phyloP scores from a whole-genome alignment of 2,888 invertebrate genomes.

The Coleophora deauratella region DNA sequence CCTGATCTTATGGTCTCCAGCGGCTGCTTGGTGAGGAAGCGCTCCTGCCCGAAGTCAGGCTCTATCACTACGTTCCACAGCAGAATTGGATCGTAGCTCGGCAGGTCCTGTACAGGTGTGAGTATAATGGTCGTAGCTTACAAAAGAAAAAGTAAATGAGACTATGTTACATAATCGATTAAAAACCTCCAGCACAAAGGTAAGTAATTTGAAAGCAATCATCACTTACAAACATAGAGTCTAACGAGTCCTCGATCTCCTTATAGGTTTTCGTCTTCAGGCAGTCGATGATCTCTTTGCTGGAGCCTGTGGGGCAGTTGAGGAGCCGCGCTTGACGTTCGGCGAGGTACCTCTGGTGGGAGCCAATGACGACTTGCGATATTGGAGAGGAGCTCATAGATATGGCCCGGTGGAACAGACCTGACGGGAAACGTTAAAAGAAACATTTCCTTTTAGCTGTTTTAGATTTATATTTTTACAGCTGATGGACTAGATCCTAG shows the following conservation, averaged over 20 bases:
- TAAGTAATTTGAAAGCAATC: too few species aligned
- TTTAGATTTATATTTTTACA: too few species aligned
- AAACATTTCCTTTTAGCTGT: too few species aligned
- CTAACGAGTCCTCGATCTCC: conserved; percentile 60
- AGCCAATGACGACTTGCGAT: conserved; percentile 66
- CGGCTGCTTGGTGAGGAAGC: conserved; percentile 78
- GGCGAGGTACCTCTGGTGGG: conserved; percentile 72
- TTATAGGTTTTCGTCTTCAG: conserved; percentile 62
- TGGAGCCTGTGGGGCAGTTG: conserved; percentile 71
- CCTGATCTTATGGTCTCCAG: conserved; percentile 70
- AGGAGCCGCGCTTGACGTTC: conserved; percentile 76
- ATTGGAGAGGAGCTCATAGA: conserved; percentile 79
- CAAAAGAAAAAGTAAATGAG: too few species aligned
- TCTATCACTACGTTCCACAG: conserved; percentile 80
- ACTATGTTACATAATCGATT: too few species aligned
- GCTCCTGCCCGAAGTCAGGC: conserved; percentile 77
- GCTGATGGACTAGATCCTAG: too few species aligned
- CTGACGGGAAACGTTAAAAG: too few species aligned
- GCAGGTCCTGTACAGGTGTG: conserved; percentile 56
- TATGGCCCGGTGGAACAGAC: conserved; percentile 80
- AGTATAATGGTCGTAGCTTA: not conserved
- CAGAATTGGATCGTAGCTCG: conserved; percentile 58
- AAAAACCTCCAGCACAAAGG: too few species aligned
- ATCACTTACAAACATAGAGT: conserved; percentile 53
- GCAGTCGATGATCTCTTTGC: conserved; percentile 72